phyloP scores from a whole-genome alignment of 2,113 vertebrate species.

The Hippoglossus stenolepis region DNA sequence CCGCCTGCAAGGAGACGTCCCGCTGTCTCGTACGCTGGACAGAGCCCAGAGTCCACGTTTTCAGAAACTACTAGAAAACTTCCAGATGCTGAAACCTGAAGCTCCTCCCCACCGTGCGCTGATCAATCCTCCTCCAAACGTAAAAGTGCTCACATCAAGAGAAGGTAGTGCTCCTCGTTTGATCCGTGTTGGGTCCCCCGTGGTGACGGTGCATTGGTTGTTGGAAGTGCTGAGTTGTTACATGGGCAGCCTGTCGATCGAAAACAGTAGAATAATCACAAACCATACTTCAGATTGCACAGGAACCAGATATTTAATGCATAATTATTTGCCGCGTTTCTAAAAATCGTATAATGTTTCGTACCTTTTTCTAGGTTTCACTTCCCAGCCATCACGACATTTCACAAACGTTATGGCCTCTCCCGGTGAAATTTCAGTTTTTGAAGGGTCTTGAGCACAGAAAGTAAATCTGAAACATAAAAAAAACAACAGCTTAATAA shows the following conservation, averaged over 20 bases:
- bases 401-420: constrained; percentile 89
- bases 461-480: constrained; percentile 86
- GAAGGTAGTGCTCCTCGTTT: constrained; percentile 39
- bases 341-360: not conserved
- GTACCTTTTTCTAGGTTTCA: constrained; percentile 84
- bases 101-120: constrained; percentile 20
- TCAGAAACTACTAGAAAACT: constrained; percentile 14
- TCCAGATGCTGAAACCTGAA: not conserved
- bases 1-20: not conserved
- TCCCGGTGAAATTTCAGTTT: constrained; percentile 86
- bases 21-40: not conserved
- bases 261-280: not conserved
- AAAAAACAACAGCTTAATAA: not conserved
- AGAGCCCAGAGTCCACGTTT: constrained; percentile 15
- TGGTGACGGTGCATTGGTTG: constrained; percentile 57
- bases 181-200: constrained; percentile 57
- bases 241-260: constrained; percentile 69
- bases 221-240: constrained; percentile 58
- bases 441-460: constrained; percentile 84
- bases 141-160: constrained; percentile 73
- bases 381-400: constrained; percentile 90
- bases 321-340: not conserved
- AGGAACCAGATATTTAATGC: not conserved
- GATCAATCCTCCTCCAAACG: constrained; percentile 35
- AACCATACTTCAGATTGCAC: not conserved